Evolutionary conservation across 2,888 invertebrate species (phyloP), one percentile per base, ranked within the genome.

Genomic region (Petrolisthes cinctipes): DNA sequence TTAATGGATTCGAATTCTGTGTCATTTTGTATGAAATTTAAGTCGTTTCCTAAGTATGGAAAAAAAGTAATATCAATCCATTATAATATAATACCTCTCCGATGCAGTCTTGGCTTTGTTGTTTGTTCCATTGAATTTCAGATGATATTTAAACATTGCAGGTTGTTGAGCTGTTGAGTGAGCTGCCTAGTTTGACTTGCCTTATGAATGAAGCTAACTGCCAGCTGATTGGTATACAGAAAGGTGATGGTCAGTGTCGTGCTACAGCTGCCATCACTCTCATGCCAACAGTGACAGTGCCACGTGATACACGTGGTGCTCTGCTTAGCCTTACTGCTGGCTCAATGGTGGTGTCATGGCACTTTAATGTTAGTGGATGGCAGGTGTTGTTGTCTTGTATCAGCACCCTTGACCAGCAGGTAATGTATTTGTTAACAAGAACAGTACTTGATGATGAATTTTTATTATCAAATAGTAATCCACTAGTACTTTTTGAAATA

Each of bases 141-240:
- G 17, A 78, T 7, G 51, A 53, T 37, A 53, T n/a, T 51, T 56
- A 5, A 11, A 23, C 51, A 37, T 56, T 20, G 5, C 78, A 90
- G 90, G 90, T 90, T n/a, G 75, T 90, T 17, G 90, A 90, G 54
- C 82, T 90, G 20, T 75, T 90, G 9, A 81, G 78, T 51, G 90
- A 90, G 81, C 79, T 90, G 53, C 89, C 89, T n/a, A 78, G 54
- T 57, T 51, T 89, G n/a, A 89, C 90, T 53, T 90, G 90, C 83
- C 56, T 78, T n/a, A 17, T 89, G 57, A 78, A 56, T 23, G 82
- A 82, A 53, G 54, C 57, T 6, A 73, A 81, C 23, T 76, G 78
- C 20, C 54, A 66, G 54, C 57, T 78, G 61, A 66, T 83, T 17
- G 76, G 85, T 54, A 37, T 84, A 11, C 68, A 85, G n/a, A 88